Base-by-base conservation (phyloP, 2,888 invertebrate genomes). In the Cistogaster globosa region DNA sequence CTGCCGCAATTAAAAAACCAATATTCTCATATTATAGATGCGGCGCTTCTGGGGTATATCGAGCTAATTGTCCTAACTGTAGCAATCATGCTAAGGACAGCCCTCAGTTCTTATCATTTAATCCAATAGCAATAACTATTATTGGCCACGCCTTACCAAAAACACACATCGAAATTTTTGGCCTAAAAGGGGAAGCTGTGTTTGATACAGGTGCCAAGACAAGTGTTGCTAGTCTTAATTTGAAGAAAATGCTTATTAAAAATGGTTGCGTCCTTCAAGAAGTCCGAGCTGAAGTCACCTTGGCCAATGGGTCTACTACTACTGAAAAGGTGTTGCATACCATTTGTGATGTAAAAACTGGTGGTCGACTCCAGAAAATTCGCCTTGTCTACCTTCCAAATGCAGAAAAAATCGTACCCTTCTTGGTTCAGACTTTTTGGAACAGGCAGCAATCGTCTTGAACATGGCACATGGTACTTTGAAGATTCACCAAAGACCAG, bases 181-280 rank as follows among this genome's bases (percentile, higher is more conserved):
- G 65, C 14, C 18, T 16, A 16, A 48, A 60, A 22, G 60, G 60
- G 14, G 69, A 78, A 51, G 58, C 20, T 36, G 6, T 68, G 8
- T 63, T 71, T 26, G 63, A 83, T 36, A 62, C 67, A 20, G 81
- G 62, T 12, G 83, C 83, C 0, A 83, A 74, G 45, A 83, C 75
- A 1, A 79, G 79, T 18, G 60, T 75, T 7, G 51, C 62, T 32
- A 74, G 55, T 76, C 3, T 42, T 51, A 12, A 80, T 1, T 12
- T 74, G 20, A 63, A 62, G 63, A 58, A 72, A 20, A 32, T 83
- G 32, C 63, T 86, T 2, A 48, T 36, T 0, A 45, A 38, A 1
- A 83, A 84, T 26, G 79, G 72, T 2, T 86, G 84, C 12, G 36
- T n/a, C n/a, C 86, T 87, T 20, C 45, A 57, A 18, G 68, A 86